A percentile compares a stretch with the other conserved stretches of the same genome.
phyloP scores from a whole-genome alignment of 2,797 vertebrate species.

The Gila robusta region DNA sequence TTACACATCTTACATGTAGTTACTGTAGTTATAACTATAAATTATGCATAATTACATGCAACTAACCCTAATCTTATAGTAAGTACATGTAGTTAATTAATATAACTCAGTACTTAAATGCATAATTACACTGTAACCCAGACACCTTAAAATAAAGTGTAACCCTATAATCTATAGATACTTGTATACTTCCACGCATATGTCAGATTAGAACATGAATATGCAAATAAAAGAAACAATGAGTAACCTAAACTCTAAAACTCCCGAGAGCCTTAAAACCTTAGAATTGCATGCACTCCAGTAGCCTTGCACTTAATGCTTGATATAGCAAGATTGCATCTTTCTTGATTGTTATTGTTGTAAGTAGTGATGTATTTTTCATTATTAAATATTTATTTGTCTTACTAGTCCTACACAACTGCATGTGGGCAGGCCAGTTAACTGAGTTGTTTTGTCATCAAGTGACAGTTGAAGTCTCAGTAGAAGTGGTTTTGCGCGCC shows the following conservation, averaged over 20 bases:
- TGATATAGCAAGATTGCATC: constrained; percentile 5
- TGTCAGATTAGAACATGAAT: too few relatives aligned
- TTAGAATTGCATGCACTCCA: constrained; percentile 22
- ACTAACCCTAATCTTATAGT: too few relatives aligned
- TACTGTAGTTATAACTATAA: too few relatives aligned
- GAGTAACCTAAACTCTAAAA: not conserved
- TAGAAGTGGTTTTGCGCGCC: not conserved
- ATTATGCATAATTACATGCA: too few relatives aligned
- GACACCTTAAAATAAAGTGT: too few relatives aligned
- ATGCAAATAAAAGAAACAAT: constrained; percentile 20
- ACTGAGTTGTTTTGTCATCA: constrained; percentile 8
- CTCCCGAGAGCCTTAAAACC: not conserved
- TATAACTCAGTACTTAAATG: too few relatives aligned
- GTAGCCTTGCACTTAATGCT: constrained; percentile 1
- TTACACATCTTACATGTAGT: too few relatives aligned
- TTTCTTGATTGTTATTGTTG: not conserved
- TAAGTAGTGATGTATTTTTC: not conserved
- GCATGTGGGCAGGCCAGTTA: not conserved
- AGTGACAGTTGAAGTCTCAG: constrained; percentile 3
- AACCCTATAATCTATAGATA: not conserved
- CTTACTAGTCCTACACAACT: not conserved
- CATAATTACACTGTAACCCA: too few relatives aligned
- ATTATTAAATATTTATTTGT: not conserved
- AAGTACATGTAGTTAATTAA: too few relatives aligned
- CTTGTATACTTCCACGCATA: not conserved